Base-by-base conservation (phyloP, 2,797 vertebrate species). In the Crypturellus tataupa region DNA sequence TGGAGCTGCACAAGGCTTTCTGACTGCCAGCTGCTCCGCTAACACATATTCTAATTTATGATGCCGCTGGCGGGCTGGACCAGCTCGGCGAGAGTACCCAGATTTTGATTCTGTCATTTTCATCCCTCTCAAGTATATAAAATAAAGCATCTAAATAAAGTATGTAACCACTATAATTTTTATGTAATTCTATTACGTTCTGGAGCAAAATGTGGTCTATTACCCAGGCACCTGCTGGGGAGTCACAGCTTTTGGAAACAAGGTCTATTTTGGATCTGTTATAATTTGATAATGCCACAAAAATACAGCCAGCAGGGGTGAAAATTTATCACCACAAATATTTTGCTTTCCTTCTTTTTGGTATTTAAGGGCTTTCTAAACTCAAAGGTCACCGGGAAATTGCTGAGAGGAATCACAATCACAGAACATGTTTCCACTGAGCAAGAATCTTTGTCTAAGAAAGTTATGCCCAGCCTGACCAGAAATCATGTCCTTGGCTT, bases 311-410 rank as follows among this genome's bases (percentile, higher is more conserved):
- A 65, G 81, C 59, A 31, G 83, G 27, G 63, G 51, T 29, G 56
- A 81, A 64, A 90, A 94, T 84, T 63, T 79, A 88, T 85, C 77
- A 44, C 60, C 47, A 67, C 85, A 95, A 93, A 95, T 89, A 80
- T 85, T 89, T 95, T 94, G 85, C 90, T 90, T 88, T 85, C 68
- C 40, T 81, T 70, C 92, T 89, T 88, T 19, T 12, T 53, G 72
- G 92, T 90, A 89, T 94, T 92, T 91, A 83, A 95, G 79, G 77
- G 59, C 85, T 93, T 95, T 91, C 70, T 83, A 83, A 85, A 89
- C 93, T 80, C 90, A 93, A 87, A 94, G 89, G 93, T 97, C 95
- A 94, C 89, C 27, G 35, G 85, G 89, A 81, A 92, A 75, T 49
- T 78, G 89, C 89, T 83, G 77, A 96, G 85, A 95, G 35, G 85